These are phyloP conservation scores for Nannoperca australis DNA, from an alignment of 2,797 vertebrate genomes.

Conservation along the genomic window DNA sequence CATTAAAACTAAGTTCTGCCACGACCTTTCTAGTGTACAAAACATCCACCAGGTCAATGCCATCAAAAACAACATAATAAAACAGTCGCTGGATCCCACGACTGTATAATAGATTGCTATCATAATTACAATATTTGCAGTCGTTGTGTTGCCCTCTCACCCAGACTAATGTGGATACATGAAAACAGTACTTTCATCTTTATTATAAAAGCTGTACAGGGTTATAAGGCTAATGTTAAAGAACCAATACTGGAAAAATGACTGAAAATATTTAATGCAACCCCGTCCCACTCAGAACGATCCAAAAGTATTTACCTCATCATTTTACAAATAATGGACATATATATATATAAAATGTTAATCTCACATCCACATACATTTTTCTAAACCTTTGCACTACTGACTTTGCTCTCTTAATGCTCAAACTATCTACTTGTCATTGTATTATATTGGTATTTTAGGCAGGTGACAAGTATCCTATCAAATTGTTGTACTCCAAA, in stretches of 20 bases:
- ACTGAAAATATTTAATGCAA: slow-evolving; percentile 1
- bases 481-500: background rate
- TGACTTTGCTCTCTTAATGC: background rate
- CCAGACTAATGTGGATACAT: slow-evolving; percentile 34
- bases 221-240: slow-evolving; percentile 32
- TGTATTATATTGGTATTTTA: background rate
- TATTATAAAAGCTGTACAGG: slow-evolving; percentile 26
- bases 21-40: slow-evolving; percentile 18
- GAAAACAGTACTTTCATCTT: slow-evolving; percentile 41
- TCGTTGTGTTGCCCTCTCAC: slow-evolving; percentile 38
- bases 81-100: slow-evolving; percentile 12
- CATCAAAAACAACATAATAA: slow-evolving; percentile 25
- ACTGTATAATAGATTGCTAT: slow-evolving; percentile 29
- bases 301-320: slow-evolving; percentile 16
- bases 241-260: slow-evolving; percentile 29
- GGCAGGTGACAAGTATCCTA: background rate
- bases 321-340: slow-evolving; percentile 24
- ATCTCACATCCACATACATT: background rate
- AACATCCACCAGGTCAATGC: slow-evolving; percentile 29
- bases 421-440: background rate
- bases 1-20: slow-evolving; percentile 23
- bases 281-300: slow-evolving; percentile 24
- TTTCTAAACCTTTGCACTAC: background rate
- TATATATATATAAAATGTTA: background rate
- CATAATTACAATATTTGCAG: slow-evolving; percentile 29